These are phyloP conservation scores for Campoletis sonorensis DNA, from an alignment of 1,140 invertebrate genomes.

Conservation along the genomic window DNA sequence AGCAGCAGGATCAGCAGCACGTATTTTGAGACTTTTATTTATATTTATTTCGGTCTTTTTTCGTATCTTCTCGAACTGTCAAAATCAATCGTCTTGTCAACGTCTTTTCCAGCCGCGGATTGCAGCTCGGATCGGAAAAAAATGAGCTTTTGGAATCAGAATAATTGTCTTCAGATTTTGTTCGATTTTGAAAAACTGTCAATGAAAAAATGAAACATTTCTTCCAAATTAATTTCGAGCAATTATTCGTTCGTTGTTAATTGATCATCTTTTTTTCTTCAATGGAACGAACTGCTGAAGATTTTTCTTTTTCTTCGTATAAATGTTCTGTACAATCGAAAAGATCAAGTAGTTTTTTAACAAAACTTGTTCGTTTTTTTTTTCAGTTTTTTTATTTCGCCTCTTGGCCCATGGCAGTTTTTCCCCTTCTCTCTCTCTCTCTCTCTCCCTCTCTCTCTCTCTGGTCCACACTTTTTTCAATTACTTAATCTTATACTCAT, in stretches of 20 bases:
- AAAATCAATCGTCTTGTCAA: not conserved
- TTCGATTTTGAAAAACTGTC: constrained; percentile 23
- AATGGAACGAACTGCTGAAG: not conserved
- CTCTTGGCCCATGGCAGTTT: not conserved
- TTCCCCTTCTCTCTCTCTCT: not conserved
- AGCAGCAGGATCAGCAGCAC: not conserved
- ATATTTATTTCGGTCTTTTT: not conserved
- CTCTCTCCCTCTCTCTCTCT: not conserved
- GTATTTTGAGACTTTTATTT: not conserved
- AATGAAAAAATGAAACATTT: constrained; percentile 9
- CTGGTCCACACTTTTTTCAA: not conserved
- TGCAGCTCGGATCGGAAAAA: not conserved
- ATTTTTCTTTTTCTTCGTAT: not conserved
- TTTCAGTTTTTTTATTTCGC: not conserved
- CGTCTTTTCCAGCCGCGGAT: not conserved
- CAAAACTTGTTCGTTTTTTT: too few species aligned
- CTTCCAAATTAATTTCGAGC: not conserved
- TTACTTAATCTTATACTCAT: constrained; percentile 26
- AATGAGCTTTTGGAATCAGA: not conserved
- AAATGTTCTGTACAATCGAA: not conserved
- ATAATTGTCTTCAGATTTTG: constrained; percentile 18
- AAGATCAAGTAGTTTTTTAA: not conserved
- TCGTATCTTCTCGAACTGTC: not conserved
- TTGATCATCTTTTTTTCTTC: not conserved
- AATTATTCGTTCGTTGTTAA: not conserved